A percentile compares a stretch with the other conserved stretches of the same genome.
Evolutionary conservation across 2,888 invertebrate genomes (phyloP).

Genomic region (Athalia circularis): DNA sequence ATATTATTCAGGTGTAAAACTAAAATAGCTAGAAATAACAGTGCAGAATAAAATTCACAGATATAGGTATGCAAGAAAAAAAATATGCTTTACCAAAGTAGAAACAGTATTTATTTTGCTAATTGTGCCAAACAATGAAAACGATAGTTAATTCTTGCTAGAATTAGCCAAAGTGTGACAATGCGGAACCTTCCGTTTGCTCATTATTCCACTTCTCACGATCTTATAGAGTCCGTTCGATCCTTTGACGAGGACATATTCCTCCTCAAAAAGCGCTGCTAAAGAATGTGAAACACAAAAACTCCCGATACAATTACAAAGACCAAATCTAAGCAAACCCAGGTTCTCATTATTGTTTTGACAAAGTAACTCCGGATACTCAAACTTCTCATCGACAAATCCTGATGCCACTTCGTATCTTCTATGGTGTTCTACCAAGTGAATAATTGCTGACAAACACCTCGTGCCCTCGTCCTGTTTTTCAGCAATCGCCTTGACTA

Average conservation of each 20-base stretch:
- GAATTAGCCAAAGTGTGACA: slow-evolving; percentile 34
- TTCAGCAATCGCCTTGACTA: not conserved
- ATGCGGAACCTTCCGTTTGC: slow-evolving; percentile 27
- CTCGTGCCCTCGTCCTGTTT: slow-evolving; percentile 32
- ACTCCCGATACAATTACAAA: slow-evolving; percentile 32
- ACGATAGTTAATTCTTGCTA: not conserved
- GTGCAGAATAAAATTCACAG: no score
- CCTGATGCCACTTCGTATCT: slow-evolving; percentile 23
- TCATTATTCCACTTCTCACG: slow-evolving; percentile 30
- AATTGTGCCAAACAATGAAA: no score
- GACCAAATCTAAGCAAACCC: slow-evolving; percentile 4
- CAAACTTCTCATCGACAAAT: slow-evolving; percentile 17
- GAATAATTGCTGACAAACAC: slow-evolving; percentile 15
- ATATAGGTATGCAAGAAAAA: no score
- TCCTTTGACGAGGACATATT: slow-evolving; percentile 24
- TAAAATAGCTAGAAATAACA: no score
- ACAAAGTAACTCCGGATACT: slow-evolving; percentile 29
- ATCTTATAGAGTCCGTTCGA: slow-evolving; percentile 22
- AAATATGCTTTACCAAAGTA: no score
- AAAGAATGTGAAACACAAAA: slow-evolving; percentile 30
- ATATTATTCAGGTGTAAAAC: no score
- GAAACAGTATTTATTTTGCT: no score
- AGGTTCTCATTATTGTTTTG: not conserved
- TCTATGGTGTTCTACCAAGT: slow-evolving; percentile 20
- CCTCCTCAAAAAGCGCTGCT: slow-evolving; percentile 27